Base-by-base conservation (phyloP, 2,113 vertebrate genomes). In the Lepisosteus osseus region DNA sequence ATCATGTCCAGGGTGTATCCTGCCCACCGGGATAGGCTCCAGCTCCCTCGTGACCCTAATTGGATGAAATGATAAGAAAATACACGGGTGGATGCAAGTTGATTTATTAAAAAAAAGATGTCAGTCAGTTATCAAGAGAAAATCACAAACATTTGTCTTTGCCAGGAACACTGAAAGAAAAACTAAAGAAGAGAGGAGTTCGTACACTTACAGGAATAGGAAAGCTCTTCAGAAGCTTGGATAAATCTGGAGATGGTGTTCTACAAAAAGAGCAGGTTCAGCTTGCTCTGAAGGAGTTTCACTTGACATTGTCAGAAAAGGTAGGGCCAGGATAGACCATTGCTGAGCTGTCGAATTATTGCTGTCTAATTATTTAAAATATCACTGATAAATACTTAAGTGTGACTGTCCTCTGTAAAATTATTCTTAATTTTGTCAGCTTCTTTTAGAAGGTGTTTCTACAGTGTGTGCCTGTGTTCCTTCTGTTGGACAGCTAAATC, bases 201-300 rank as follows among this genome's bases (percentile, higher is more conserved):
- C 59, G 62, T 54, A 79, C 91, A 77, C n/a, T 91, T 71, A 90
- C 87, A 5, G 79, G 87, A 70, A 76, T 94, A 73, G 86, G 84
- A 76, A 93, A 89, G 71, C 79, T 88, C 65, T 89, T 93, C 65
- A 44, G 70, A 67, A 75, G 80, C 2, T 0, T 81, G 70, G 90
- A 93, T 71, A 83, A 82, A 7, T 78, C 80, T 61, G 77, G 80
- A 74, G 83, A 67, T 57, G 84, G 89, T 67, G 65, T 85, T 70
- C 81, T 93, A 14, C 76, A 77, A 64, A 89, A 83, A 72, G 51
- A 70, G 68, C 72, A 86, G 75, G 86, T 90, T 71, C 82, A 85
- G 76, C 84, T 85, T 78, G 89, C 85, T 79, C 73, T 94, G 4
- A 79, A 85, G 76, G 1, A 42, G 54, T 91, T 90, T 80, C 78